phyloP scores from a whole-genome alignment of 2,888 invertebrate species.

The Epinotia brunnichana region DNA sequence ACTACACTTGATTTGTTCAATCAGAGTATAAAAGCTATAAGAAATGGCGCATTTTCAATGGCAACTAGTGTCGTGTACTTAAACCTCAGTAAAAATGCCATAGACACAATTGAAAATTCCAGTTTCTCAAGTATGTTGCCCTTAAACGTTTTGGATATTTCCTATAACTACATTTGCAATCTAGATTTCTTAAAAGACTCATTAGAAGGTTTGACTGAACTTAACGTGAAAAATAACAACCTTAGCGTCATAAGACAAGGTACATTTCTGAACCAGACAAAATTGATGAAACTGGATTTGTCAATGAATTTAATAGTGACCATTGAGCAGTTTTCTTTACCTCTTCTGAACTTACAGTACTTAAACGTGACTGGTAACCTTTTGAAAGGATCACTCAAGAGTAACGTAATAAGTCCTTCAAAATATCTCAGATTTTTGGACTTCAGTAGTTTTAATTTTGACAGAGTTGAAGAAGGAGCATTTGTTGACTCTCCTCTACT shows the following conservation, averaged over 20 bases:
- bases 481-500: constrained; percentile 67
- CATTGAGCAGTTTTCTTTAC: constrained; percentile 63
- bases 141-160: constrained; percentile 63
- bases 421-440: constrained; percentile 66
- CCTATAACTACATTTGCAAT: constrained; percentile 60
- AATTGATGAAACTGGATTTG: constrained; percentile 63
- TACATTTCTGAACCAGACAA: constrained; percentile 59
- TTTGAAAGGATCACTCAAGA: constrained; percentile 58
- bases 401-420: constrained; percentile 66
- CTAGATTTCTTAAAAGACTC: constrained; percentile 61
- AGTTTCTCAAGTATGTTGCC: constrained; percentile 56
- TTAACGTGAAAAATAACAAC: constrained; percentile 65
- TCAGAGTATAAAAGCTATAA: constrained; percentile 61
- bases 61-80: constrained; percentile 56
- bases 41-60: constrained; percentile 59
- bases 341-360: constrained; percentile 67
- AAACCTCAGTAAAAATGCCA: constrained; percentile 66
- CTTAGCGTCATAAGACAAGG: constrained; percentile 53
- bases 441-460: constrained; percentile 64
- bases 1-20: constrained; percentile 57
- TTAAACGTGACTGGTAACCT: constrained; percentile 62
- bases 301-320: constrained; percentile 64
- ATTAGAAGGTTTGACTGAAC: constrained; percentile 59
- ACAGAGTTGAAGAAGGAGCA: constrained; percentile 60
- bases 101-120: constrained; percentile 56